Percentiles rank a stretch among this genome's conserved stretches.
phyloP scores from a whole-genome alignment of 2,113 vertebrate genomes.

The Dromaius novaehollandiae region DNA sequence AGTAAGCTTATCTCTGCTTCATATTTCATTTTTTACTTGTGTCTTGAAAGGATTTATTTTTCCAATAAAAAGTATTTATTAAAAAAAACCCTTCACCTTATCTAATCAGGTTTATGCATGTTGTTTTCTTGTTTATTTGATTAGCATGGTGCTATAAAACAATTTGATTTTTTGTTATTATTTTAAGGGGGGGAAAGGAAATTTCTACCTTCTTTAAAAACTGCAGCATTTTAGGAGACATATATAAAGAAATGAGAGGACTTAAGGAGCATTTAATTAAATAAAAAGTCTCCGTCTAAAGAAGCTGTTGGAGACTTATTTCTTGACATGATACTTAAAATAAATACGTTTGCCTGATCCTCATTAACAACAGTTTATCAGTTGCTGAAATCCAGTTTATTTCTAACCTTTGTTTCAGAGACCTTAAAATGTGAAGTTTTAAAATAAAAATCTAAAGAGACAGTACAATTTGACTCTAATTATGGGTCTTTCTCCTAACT shows the following conservation, averaged over 20 bases:
- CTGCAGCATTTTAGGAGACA: not conserved
- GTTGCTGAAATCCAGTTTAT: not conserved
- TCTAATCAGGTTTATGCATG: not conserved
- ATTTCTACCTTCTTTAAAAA: not conserved
- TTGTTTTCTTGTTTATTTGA: not conserved
- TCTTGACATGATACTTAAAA: not conserved
- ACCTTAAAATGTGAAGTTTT: not conserved
- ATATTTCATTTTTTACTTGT: not conserved
- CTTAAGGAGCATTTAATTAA: not conserved
- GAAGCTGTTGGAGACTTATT: not conserved
- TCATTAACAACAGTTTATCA: not conserved
- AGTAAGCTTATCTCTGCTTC: constrained; percentile 14
- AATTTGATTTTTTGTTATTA: not conserved
- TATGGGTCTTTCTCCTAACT: not conserved
- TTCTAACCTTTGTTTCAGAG: not conserved
- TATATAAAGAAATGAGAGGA: not conserved
- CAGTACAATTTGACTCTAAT: not conserved
- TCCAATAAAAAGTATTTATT: not conserved
- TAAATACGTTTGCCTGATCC: not conserved
- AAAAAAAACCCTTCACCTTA: not conserved
- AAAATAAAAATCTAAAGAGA: not conserved
- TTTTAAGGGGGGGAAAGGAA: not conserved
- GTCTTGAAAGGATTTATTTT: not conserved
- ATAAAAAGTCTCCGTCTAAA: not conserved
- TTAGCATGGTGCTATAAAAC: not conserved